phyloP scores from a whole-genome alignment of 1,140 invertebrate genomes.

The Drosophila parabipectinata region DNA sequence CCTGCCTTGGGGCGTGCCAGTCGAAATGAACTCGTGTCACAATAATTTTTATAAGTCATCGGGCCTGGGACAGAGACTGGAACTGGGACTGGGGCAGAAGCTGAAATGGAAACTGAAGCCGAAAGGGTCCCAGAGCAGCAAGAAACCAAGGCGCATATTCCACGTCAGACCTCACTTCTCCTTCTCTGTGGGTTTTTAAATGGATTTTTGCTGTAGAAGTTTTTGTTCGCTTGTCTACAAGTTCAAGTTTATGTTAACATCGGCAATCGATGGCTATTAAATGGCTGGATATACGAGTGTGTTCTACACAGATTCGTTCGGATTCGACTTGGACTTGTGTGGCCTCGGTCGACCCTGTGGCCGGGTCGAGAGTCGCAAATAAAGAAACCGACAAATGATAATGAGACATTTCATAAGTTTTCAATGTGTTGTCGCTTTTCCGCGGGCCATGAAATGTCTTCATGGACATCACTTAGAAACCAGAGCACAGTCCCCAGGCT shows the following conservation, averaged over 20 bases:
- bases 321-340: slow-evolving; percentile 8
- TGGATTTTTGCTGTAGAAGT: slow-evolving; percentile 73
- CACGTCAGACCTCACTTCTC: not conserved
- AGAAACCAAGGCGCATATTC: not conserved
- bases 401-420: slow-evolving; percentile 67
- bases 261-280: slow-evolving; percentile 76
- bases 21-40: slow-evolving; percentile 67
- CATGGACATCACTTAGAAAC: slow-evolving; percentile 59
- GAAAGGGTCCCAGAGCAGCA: slow-evolving; percentile 7
- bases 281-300: slow-evolving; percentile 51
- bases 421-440: slow-evolving; percentile 18
- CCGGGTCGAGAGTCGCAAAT: slow-evolving; percentile 19
- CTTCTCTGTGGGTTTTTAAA: slow-evolving; percentile 44
- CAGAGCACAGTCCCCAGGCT: slow-evolving; percentile 26
- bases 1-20: slow-evolving; percentile 30
- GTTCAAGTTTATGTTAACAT: slow-evolving; percentile 74
- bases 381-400: slow-evolving; percentile 74
- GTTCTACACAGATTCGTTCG: slow-evolving; percentile 45
- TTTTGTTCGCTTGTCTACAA: slow-evolving; percentile 69
- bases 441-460: slow-evolving; percentile 60
- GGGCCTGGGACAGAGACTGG: slow-evolving; percentile 44
- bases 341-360: slow-evolving; percentile 14
- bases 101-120: slow-evolving; percentile 10
- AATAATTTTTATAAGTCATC: slow-evolving; percentile 69
- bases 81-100: slow-evolving; percentile 42